A percentile compares a stretch with the other conserved stretches of the same genome.
Conservation (phyloP, 2,888 invertebrate species). For the Zygothrica quintamaculata region DNA sequence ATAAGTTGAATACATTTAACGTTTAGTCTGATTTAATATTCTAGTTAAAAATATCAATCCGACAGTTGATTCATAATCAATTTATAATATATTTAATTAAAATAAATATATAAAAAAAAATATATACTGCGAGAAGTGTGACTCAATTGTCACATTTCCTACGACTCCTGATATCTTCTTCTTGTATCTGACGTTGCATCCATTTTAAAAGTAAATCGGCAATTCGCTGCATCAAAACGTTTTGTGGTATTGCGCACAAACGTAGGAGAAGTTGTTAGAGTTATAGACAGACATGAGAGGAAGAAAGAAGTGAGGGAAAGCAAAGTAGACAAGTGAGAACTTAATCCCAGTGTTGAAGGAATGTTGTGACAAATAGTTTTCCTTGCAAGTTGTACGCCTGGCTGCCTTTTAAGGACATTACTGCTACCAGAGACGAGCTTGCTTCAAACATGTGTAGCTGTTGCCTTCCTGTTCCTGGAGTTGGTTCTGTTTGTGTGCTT, state of each 20-base stretch:
- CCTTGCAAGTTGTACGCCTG: conserved; percentile 46
- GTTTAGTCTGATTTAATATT: too few species aligned
- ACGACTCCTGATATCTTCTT: conserved; percentile 1
- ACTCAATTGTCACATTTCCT: too few species aligned
- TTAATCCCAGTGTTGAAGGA: conserved; percentile 74
- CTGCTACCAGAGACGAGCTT: conserved; percentile 30
- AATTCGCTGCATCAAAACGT: conserved; percentile 35
- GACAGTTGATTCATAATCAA: too few species aligned
- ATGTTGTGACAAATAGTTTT: conserved; percentile 80
- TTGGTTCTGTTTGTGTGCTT: conserved; percentile 2
- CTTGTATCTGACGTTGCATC: conserved; percentile 10
- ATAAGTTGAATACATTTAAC: too few species aligned
- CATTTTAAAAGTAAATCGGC: conserved; percentile 48
- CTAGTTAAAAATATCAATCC: too few species aligned
- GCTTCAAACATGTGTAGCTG: conserved; percentile 52
- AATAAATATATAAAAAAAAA: too few species aligned
- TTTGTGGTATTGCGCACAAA: conserved; percentile 10
- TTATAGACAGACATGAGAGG: too few species aligned
- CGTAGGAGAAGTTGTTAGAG: not conserved
- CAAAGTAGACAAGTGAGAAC: conserved; percentile 43
- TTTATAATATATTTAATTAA: too few species aligned
- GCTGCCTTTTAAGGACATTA: conserved; percentile 16
- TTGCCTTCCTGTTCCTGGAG: conserved; percentile 15
- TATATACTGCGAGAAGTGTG: too few species aligned
- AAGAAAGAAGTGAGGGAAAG: too few species aligned